A percentile compares a stretch with the other conserved stretches of the same genome.
Evolutionary conservation across 2,888 invertebrate genomes (phyloP).

Genomic region (Sinodicranocentrus sp.): DNA sequence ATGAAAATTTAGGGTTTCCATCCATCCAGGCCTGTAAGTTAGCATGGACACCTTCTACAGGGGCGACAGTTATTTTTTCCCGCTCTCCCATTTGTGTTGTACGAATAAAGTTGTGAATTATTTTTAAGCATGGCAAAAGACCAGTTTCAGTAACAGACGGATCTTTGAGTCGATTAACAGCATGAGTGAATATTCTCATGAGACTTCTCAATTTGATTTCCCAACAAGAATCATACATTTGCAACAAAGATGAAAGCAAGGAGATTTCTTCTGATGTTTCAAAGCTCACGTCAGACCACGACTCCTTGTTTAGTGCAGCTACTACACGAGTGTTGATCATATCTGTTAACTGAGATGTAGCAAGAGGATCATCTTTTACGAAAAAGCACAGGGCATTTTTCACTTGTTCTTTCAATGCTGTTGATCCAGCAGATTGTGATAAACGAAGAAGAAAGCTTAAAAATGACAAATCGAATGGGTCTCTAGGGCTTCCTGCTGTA

Average conservation of each 20-base stretch:
- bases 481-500: conserved; percentile 75
- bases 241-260: conserved; percentile 90
- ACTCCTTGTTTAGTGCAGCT: conserved; percentile 74
- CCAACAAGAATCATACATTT: conserved; percentile 97
- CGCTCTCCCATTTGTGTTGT: conserved; percentile 78
- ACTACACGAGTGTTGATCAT: conserved; percentile 75
- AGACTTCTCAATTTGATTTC: conserved; percentile 92
- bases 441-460: conserved; percentile 75
- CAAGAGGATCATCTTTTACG: conserved; percentile 75
- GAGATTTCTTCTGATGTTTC: conserved; percentile 87
- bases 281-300: conserved; percentile 81
- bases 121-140: conserved; percentile 94
- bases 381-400: conserved; percentile 76
- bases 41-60: conserved; percentile 84
- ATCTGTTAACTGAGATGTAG: conserved; percentile 74
- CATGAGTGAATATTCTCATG: conserved; percentile 91
- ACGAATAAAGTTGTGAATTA: conserved; percentile 88
- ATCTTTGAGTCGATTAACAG: conserved; percentile 87
- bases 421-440: conserved; percentile 76
- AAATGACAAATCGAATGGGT: conserved; percentile 75
- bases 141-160: conserved; percentile 94
- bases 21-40: conserved; percentile 87
- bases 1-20: conserved; percentile 85
- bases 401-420: conserved; percentile 75
- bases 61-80: conserved; percentile 81